Evolutionary conservation across 2,797 vertebrate species (phyloP).

Genomic region (Muscicapa comitata): DNA sequence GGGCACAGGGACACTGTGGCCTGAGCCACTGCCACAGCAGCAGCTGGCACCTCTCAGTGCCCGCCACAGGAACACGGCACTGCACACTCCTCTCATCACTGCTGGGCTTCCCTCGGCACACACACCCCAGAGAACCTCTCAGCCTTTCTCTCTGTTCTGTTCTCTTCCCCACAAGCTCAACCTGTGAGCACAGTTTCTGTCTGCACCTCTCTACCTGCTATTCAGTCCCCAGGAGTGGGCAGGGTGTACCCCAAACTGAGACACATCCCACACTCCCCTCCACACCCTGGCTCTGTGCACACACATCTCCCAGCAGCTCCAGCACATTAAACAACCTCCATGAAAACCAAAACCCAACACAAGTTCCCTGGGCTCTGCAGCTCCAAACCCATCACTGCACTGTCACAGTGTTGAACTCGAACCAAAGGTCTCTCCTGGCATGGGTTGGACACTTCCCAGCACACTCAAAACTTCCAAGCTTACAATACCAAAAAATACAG

Average conservation of each 20-base stretch:
- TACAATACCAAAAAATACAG: neutral
- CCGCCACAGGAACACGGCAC: accelerated
- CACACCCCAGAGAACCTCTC: accelerated
- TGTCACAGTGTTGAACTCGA: neutral
- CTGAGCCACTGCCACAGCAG: accelerated
- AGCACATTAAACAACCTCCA: neutral
- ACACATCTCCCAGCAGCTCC: neutral
- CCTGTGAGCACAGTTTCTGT: accelerated
- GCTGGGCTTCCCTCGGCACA: accelerated
- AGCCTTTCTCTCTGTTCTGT: neutral
- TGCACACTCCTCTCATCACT: accelerated
- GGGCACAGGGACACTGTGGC: neutral
- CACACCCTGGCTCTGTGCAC: neutral
- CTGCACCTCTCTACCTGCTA: neutral
- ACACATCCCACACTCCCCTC: neutral
- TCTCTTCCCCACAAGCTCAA: neutral
- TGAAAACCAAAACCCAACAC: neutral
- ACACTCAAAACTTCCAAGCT: neutral
- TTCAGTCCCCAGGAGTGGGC: neutral
- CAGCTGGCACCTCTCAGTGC: accelerated
- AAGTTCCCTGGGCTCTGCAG: neutral
- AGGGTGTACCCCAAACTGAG: neutral
- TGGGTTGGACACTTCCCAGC: neutral
- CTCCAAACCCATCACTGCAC: neutral
- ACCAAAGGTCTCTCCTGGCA: neutral